These are phyloP conservation scores for Neolamprologus caudopunctatus DNA, from an alignment of 2,113 vertebrate genomes.

Conservation along the genomic window DNA sequence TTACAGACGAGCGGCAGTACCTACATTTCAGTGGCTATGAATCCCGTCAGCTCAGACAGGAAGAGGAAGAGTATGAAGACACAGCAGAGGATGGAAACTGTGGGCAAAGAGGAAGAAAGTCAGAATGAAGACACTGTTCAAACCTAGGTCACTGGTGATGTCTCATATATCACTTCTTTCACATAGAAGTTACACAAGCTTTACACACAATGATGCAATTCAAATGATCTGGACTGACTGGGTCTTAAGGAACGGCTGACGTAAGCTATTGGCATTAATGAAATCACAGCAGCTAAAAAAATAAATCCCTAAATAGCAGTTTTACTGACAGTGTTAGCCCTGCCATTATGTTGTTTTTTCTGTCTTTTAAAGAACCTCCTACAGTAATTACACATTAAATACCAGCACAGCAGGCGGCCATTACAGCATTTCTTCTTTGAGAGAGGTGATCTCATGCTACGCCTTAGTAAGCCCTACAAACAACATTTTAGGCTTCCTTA, in stretches of 20 bases:
- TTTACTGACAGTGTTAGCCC: constrained; percentile 26
- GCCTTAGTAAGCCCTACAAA: background rate
- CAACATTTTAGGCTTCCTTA: background rate
- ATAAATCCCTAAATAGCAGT: constrained; percentile 17
- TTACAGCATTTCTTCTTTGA: constrained; percentile 29
- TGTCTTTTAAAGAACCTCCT: constrained; percentile 18
- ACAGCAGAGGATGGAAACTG: constrained; percentile 98
- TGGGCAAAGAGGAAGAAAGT: constrained; percentile 45
- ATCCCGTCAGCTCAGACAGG: constrained; percentile 96
- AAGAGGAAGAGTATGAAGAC: constrained; percentile 98
- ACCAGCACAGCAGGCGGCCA: constrained; percentile 25
- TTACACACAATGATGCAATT: constrained; percentile 14
- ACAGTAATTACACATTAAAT: constrained; percentile 44
- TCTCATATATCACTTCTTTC: background rate
- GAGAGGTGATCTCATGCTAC: constrained; percentile 41
- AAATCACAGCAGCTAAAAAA: constrained; percentile 23
- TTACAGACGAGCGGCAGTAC: constrained; percentile 52
- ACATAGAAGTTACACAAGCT: background rate
- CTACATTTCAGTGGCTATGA: constrained; percentile 98
- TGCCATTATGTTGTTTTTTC: constrained; percentile 16
- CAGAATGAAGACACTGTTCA: background rate
- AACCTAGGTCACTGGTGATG: background rate
- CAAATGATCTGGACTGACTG: background rate
- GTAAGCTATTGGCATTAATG: constrained; percentile 32
- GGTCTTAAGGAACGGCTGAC: constrained; percentile 17